Evolutionary conservation across 2,888 invertebrate genomes (phyloP).

Genomic region (Phaonia tiefii): DNA sequence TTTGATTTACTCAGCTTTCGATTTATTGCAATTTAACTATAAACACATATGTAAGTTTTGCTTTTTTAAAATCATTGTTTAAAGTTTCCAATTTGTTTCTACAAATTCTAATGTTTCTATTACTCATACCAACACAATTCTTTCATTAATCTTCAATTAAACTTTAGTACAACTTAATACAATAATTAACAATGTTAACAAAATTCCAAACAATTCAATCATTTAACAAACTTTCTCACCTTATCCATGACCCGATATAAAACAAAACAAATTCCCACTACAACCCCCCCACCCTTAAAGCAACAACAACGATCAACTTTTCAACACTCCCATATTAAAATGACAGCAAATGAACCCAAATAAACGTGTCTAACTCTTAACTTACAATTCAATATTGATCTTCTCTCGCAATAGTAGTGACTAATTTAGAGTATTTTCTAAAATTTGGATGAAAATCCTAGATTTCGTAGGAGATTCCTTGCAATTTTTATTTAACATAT

Average conservation of each 20-base stretch:
- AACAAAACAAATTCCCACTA: neutral
- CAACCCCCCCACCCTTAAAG: neutral
- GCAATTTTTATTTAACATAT: too few relatives aligned
- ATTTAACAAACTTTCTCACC: neutral
- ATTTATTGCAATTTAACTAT: too few relatives aligned
- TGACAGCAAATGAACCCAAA: neutral
- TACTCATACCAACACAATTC: neutral
- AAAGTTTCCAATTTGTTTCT: constrained; percentile 13
- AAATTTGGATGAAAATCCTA: neutral
- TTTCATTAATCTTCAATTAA: neutral
- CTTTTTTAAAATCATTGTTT: too few relatives aligned
- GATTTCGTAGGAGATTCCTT: too few relatives aligned
- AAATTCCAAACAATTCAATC: neutral
- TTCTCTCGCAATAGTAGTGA: neutral
- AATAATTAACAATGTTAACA: neutral
- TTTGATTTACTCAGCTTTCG: too few relatives aligned
- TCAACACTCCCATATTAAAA: constrained; percentile 1
- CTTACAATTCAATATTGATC: constrained; percentile 1
- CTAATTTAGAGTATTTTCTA: neutral
- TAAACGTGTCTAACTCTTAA: constrained; percentile 5
- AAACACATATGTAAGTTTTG: too few relatives aligned
- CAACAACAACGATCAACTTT: neutral
- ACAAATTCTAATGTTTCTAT: constrained; percentile 8
- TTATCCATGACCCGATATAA: neutral
- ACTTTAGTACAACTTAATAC: neutral